Conservation (phyloP, 2,888 invertebrate species). For the Meandrusa payeni region DNA sequence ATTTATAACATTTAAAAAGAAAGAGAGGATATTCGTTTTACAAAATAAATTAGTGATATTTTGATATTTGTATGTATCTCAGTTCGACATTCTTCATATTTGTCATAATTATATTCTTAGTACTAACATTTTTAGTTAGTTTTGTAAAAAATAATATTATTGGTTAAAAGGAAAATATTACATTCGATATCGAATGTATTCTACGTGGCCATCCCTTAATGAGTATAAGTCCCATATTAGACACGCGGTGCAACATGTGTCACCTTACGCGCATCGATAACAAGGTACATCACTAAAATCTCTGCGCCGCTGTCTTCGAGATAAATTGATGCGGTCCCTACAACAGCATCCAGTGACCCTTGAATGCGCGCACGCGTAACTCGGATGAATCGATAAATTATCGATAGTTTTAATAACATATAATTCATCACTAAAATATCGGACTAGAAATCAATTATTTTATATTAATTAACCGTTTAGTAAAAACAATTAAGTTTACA, state of each 20-base stretch:
- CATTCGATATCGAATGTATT: constrained; percentile 23
- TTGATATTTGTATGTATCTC: no score
- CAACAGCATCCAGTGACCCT: constrained; percentile 46
- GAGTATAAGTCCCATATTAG: not conserved
- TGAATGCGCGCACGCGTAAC: constrained; percentile 40
- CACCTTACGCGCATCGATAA: constrained; percentile 27
- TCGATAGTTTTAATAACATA: constrained; percentile 37
- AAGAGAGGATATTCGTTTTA: no score
- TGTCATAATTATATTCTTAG: no score
- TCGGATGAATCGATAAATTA: constrained; percentile 18
- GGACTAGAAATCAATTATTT: no score
- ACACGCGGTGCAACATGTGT: not conserved
- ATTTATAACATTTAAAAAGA: no score
- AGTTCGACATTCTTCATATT: no score
- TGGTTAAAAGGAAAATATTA: no score
- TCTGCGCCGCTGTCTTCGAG: constrained; percentile 34
- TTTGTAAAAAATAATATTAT: no score
- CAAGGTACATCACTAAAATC: constrained; percentile 36
- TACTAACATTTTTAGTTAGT: no score
- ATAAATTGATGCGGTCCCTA: constrained; percentile 50
- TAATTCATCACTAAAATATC: constrained; percentile 35
- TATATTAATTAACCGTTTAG: no score
- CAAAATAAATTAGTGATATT: no score
- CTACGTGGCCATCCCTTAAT: constrained; percentile 15
- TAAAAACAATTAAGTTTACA: not conserved